phyloP scores from a whole-genome alignment of 1,140 invertebrate genomes.

The Mizuhopecten yessoensis region DNA sequence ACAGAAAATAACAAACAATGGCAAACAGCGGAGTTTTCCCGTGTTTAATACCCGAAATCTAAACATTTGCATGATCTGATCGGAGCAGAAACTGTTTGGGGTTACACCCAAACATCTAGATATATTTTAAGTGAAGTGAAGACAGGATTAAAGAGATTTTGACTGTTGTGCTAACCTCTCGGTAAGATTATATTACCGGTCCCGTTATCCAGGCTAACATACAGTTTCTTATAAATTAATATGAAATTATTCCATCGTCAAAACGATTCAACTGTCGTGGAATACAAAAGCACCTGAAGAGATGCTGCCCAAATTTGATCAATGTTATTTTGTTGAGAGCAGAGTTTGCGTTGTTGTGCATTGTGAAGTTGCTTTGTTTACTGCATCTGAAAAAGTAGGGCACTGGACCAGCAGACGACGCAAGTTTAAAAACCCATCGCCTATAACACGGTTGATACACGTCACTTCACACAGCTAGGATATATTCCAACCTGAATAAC shows the following conservation, averaged over 20 bases:
- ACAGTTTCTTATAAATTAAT: background rate
- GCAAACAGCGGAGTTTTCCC: slow-evolving; percentile 42
- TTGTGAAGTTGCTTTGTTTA: background rate
- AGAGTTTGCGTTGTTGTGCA: background rate
- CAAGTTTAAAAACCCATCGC: slow-evolving; percentile 5
- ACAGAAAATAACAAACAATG: slow-evolving; percentile 79
- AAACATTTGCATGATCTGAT: slow-evolving; percentile 41
- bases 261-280: background rate
- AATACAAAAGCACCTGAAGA: background rate
- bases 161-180: background rate
- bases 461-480: background rate
- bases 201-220: slow-evolving; percentile 5
- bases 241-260: slow-evolving; percentile 2
- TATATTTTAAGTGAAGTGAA: background rate
- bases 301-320: background rate
- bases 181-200: background rate
- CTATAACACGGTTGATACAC: background rate
- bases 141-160: background rate
- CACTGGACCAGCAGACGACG: slow-evolving; percentile 4
- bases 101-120: slow-evolving; percentile 19
- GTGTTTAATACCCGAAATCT: slow-evolving; percentile 40
- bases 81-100: background rate
- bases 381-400: slow-evolving; percentile 31
- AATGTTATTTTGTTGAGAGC: background rate
- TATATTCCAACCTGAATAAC: slow-evolving; percentile 10